These are phyloP conservation scores for Loris lydekkerianus DNA, from an alignment of 2,797 vertebrate species.

Conservation along the genomic window DNA sequence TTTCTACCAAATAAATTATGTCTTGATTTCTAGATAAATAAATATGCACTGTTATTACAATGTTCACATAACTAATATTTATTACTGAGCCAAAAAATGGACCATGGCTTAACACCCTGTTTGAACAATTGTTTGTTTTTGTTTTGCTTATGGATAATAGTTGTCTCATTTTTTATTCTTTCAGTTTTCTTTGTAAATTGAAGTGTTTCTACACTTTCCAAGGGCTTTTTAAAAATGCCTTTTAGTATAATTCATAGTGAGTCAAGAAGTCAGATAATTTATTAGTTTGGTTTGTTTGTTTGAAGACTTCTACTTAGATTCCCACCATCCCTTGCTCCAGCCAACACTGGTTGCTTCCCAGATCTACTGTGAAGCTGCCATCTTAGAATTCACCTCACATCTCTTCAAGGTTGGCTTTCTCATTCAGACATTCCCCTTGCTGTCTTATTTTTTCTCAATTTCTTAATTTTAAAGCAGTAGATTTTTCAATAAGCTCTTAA, in stretches of 20 bases:
- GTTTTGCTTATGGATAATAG: background rate
- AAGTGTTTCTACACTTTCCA: background rate
- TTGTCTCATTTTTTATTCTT: background rate
- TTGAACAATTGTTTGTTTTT: background rate
- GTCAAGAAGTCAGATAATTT: background rate
- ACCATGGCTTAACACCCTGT: background rate
- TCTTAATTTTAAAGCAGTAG: background rate
- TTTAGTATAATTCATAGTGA: background rate
- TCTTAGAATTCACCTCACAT: background rate
- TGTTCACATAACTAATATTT: background rate
- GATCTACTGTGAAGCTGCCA: rapidly evolving
- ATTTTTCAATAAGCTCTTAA: background rate
- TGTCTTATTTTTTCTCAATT: background rate
- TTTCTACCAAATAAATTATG: background rate
- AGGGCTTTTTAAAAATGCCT: background rate
- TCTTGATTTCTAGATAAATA: background rate
- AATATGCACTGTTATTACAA: background rate
- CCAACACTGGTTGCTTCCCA: background rate
- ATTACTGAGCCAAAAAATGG: background rate
- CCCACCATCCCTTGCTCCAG: rapidly evolving
- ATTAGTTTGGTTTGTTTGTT: background rate
- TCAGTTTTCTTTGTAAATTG: background rate
- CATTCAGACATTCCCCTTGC: background rate
- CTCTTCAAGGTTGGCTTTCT: background rate
- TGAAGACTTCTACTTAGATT: background rate